These are phyloP conservation scores for Chromoteleia sp. DNA, from an alignment of 2,888 invertebrate species.

Conservation along the genomic window DNA sequence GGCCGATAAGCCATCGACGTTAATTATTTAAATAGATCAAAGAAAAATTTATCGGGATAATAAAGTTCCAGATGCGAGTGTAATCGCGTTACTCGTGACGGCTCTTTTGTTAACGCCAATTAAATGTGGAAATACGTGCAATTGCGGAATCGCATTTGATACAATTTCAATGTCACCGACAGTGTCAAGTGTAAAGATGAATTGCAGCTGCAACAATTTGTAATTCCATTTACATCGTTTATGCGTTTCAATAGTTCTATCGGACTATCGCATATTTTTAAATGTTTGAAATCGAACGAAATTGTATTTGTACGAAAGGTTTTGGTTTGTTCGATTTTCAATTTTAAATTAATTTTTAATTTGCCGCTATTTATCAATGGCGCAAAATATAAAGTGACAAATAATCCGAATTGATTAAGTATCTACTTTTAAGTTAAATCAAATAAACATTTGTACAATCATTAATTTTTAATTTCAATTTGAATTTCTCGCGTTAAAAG, in stretches of 20 bases:
- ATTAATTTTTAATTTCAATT: neutral
- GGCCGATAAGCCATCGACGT: too few species aligned
- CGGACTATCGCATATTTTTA: constrained; percentile 26
- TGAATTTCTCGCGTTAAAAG: constrained; percentile 1
- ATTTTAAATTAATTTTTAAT: neutral
- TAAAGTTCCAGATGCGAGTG: constrained; percentile 3
- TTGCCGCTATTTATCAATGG: neutral
- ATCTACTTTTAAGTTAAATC: too few species aligned
- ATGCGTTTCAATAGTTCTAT: constrained; percentile 13
- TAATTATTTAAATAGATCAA: neutral
- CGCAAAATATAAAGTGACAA: too few species aligned
- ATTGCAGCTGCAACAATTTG: constrained; percentile 52
- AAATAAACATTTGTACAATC: too few species aligned
- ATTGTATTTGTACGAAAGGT: too few species aligned
- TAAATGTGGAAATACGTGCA: constrained; percentile 8
- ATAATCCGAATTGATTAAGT: too few species aligned
- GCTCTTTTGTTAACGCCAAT: constrained; percentile 23
- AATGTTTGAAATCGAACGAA: constrained; percentile 14
- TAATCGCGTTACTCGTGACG: neutral
- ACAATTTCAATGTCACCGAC: constrained; percentile 49
- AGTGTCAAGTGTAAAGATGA: constrained; percentile 65
- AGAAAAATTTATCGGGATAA: neutral
- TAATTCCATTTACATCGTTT: constrained; percentile 48
- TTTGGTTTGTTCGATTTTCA: too few species aligned
- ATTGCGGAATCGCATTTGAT: constrained; percentile 42